Evolutionary conservation across 2,113 vertebrate genomes (phyloP).

Genomic region (Nestor notabilis): DNA sequence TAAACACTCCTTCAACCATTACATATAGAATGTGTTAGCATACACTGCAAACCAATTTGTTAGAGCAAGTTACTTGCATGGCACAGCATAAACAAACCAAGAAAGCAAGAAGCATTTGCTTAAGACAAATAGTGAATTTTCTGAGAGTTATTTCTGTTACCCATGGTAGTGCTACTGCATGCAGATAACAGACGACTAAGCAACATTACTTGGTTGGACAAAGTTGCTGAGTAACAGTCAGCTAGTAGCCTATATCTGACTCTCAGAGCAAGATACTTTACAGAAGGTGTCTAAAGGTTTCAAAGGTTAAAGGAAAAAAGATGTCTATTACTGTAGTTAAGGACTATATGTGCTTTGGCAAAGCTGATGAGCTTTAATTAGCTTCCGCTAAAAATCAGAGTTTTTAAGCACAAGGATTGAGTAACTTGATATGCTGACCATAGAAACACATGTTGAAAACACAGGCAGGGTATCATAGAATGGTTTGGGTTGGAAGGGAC

Average conservation of each 20-base stretch:
- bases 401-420: not conserved
- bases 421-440: not conserved
- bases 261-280: not conserved
- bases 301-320: not conserved
- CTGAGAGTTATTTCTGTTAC: not conserved
- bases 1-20: not conserved
- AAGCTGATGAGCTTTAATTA: not conserved
- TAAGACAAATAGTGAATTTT: not conserved
- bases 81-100: not conserved
- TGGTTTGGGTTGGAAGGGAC: not conserved
- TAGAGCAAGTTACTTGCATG: not conserved
- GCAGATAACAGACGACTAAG: not conserved
- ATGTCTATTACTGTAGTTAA: not conserved
- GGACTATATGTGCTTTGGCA: accelerated
- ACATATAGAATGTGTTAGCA: not conserved
- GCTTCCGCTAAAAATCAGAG: not conserved
- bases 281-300: not conserved
- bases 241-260: not conserved
- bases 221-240: not conserved
- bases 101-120: not conserved
- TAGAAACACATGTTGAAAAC: not conserved
- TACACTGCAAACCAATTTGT: not conserved
- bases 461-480: not conserved
- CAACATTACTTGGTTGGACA: not conserved
- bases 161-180: not conserved